Conservation (phyloP, 2,113 vertebrate species). For the Pavo muticus region DNA sequence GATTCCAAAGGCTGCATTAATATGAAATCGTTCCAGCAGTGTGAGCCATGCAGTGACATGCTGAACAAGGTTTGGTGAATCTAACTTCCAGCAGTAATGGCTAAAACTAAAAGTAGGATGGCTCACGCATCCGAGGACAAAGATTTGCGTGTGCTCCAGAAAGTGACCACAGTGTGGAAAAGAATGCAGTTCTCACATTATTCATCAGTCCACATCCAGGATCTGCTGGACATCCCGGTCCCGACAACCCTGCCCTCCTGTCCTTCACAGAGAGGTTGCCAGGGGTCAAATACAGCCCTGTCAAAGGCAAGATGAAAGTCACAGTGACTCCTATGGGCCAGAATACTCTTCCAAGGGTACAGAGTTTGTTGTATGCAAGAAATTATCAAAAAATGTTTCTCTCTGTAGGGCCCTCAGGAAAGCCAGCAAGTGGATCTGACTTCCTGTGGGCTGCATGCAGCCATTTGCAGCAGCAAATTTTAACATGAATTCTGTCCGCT, state of each 20-base stretch:
- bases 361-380: background rate
- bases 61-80: background rate
- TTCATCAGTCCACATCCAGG: too few relatives aligned
- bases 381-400: background rate
- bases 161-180: background rate
- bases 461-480: background rate
- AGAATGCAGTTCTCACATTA: accelerated
- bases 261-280: background rate
- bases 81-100: background rate
- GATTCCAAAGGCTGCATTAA: accelerated
- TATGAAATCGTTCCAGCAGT: background rate
- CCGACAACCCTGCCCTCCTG: background rate
- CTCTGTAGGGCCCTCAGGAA: background rate
- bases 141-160: background rate
- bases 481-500: background rate
- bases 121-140: accelerated
- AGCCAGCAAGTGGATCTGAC: too few relatives aligned
- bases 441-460: accelerated
- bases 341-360: too few relatives aligned
- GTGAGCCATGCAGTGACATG: accelerated
- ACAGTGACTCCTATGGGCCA: background rate
- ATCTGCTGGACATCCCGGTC: background rate
- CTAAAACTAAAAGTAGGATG: background rate
- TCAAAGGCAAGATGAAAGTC: background rate
- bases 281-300: too few relatives aligned